A percentile compares a stretch with the other conserved stretches of the same genome.
These are phyloP conservation scores for Diarsia brunnea DNA, from an alignment of 2,888 invertebrate genomes.

Conservation along the genomic window DNA sequence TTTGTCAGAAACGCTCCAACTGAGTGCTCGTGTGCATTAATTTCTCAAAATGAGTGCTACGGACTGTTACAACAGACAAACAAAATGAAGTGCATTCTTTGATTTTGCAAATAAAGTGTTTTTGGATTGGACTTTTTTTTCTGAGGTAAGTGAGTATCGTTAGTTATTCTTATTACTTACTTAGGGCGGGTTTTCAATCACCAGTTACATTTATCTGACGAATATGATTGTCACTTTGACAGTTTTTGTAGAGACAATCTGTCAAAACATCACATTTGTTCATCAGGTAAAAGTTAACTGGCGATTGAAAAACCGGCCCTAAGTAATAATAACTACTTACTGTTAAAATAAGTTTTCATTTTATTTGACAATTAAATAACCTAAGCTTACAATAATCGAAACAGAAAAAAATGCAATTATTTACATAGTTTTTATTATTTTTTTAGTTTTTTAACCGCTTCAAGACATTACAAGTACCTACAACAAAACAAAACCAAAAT, in stretches of 20 bases:
- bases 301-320: no score
- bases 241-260: no score
- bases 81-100: background rate
- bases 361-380: background rate
- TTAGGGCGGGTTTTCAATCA: no score
- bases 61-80: background rate
- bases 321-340: background rate
- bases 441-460: background rate
- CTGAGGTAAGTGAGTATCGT: constrained; percentile 24
- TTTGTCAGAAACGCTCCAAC: constrained; percentile 5
- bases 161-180: background rate
- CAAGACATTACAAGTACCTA: background rate
- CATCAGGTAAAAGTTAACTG: no score
- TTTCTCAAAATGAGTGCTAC: background rate
- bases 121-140: background rate
- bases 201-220: no score
- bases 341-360: background rate
- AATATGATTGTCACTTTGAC: no score
- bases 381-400: background rate
- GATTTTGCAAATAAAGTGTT: background rate
- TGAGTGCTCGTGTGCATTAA: constrained; percentile 28
- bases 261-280: no score
- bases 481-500: background rate
- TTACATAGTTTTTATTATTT: no score
- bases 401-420: background rate